Evolutionary conservation across 1,140 invertebrate species (phyloP).

Genomic region (Habropoda laboriosa): DNA sequence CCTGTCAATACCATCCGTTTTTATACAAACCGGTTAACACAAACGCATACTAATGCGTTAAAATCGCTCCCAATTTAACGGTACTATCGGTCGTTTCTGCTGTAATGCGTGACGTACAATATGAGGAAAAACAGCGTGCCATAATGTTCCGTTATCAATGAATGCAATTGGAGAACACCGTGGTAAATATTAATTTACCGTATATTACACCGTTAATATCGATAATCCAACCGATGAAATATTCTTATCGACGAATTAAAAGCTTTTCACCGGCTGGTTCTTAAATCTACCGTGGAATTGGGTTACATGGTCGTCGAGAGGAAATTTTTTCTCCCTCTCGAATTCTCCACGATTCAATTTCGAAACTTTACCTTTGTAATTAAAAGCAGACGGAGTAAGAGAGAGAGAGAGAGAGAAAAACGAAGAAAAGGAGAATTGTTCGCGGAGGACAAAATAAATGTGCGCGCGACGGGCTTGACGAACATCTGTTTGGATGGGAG

Average conservation of each 20-base stretch:
- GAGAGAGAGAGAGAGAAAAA: no score
- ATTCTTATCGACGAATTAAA: background rate
- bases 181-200: background rate
- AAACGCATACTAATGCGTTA: background rate
- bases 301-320: background rate
- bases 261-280: background rate
- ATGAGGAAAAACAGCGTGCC: background rate
- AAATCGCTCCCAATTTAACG: slow-evolving; percentile 4
- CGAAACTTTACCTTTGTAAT: background rate
- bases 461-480: background rate
- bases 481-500: slow-evolving; percentile 36
- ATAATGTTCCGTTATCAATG: slow-evolving; percentile 17
- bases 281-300: background rate
- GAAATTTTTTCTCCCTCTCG: background rate
- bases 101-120: background rate
- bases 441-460: slow-evolving; percentile 9
- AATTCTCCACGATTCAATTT: background rate
- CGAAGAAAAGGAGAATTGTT: no score
- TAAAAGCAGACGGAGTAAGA: background rate
- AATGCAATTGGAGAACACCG: background rate
- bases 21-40: slow-evolving; percentile 13
- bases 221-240: background rate
- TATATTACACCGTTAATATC: background rate
- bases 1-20: slow-evolving; percentile 8
- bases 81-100: no score